Base-by-base conservation (phyloP, 2,113 vertebrate genomes). In the Thalassoma bifasciatum region DNA sequence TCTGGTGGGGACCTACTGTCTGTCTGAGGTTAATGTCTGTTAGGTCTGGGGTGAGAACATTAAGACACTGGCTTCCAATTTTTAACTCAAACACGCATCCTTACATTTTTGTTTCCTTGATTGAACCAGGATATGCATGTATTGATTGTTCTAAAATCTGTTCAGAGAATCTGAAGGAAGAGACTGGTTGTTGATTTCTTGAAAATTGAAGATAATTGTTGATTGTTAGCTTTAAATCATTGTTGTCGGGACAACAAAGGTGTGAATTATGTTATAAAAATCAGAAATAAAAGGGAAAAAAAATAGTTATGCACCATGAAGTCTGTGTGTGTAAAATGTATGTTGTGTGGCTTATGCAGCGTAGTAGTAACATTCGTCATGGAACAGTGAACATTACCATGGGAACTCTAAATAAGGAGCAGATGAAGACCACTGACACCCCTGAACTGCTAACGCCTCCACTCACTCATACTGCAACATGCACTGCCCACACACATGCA, bases 381-480 rank as follows among this genome's bases (percentile, higher is more conserved):
- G 3, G 50, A 65, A 10, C 37, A 66, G 22, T 60, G 53, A 66
- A 59, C 38, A 71, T 75, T 72, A 70, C 70, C 75, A 82, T 71
- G 58, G 69, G 65, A 84, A 72, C 79, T 77, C 85, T 84, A 85
- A 89, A 91, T 76, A 88, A 86, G 77, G 73, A 86, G 62, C 82
- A 89, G 82, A 87, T 89, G 87, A 91, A 81, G 69, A 82, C 71
- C 71, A 84, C 51, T 88, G 88, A 92, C 80, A 89, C 90, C 82
- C 59, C 54, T 91, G 81, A 92, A 89, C 89, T 90, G 87, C 82
- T 58, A 86, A 90, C 89, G 86, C 93, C 91, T 88, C 87, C 86
- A 9, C 92, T 87, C 85, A 75, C 85, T 83, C 86, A 22, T 76
- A 78, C 72, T 85, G 89, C 79, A 90, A 72, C 87, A 88, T 85